These are phyloP conservation scores for Diogma glabrata DNA, from an alignment of 2,888 invertebrate species.

Conservation along the genomic window DNA sequence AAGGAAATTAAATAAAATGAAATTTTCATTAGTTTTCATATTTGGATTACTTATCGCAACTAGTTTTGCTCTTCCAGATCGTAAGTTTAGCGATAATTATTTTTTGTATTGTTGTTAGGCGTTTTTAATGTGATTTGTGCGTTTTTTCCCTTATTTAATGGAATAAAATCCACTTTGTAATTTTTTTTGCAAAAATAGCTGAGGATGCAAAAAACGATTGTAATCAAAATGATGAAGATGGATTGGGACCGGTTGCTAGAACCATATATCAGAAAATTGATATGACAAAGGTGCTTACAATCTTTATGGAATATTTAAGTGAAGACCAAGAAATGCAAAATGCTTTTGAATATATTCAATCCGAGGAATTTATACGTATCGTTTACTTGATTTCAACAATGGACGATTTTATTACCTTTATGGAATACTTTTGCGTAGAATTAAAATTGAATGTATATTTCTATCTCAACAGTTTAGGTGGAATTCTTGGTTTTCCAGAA, in stretches of 20 bases:
- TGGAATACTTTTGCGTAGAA: slow-evolving; percentile 12
- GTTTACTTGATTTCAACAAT: neutral
- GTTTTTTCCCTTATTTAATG: too few species aligned
- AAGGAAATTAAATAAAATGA: too few species aligned
- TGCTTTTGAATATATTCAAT: slow-evolving; percentile 14
- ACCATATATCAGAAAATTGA: slow-evolving; percentile 12
- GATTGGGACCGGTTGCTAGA: slow-evolving; percentile 11
- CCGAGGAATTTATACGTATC: slow-evolving; percentile 12
- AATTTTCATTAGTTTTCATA: too few species aligned
- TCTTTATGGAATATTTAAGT: slow-evolving; percentile 11
- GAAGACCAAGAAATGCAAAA: slow-evolving; percentile 14
- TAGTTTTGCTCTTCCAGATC: too few species aligned
- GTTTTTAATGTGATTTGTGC: too few species aligned
- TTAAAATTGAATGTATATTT: slow-evolving; percentile 14
- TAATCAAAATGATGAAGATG: slow-evolving; percentile 11
- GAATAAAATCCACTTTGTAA: too few species aligned
- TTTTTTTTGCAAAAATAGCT: too few species aligned
- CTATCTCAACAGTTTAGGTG: slow-evolving; percentile 14
- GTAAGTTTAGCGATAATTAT: too few species aligned
- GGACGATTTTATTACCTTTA: neutral
- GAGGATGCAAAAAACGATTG: slow-evolving; percentile 7
- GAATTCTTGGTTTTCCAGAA: slow-evolving; percentile 13
- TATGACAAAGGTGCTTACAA: slow-evolving; percentile 6
- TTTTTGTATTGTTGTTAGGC: too few species aligned
- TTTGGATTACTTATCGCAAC: too few species aligned